These are phyloP conservation scores for Macrophya alboannulata DNA, from an alignment of 2,888 invertebrate genomes.

Conservation along the genomic window DNA sequence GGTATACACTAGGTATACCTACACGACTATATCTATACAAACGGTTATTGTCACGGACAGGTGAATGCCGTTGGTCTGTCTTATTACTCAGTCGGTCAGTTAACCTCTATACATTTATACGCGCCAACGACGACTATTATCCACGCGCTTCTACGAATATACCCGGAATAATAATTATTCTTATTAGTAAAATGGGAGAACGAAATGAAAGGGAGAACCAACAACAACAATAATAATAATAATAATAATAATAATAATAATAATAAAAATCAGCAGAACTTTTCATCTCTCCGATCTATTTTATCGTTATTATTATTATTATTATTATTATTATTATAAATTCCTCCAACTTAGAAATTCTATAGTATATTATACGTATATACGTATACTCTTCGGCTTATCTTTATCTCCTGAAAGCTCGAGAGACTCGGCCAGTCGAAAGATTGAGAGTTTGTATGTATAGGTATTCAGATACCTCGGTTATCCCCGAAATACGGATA, in stretches of 20 bases:
- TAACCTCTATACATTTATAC: not conserved
- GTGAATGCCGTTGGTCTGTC: conserved; percentile 12
- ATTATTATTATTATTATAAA: not conserved
- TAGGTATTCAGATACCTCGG: not conserved
- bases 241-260: not conserved
- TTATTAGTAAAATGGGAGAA: not conserved
- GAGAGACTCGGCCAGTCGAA: not conserved
- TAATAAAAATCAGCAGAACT: not conserved
- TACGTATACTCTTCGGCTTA: not conserved
- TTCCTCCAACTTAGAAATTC: not conserved
- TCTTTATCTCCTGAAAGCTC: not conserved
- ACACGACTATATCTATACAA: not conserved
- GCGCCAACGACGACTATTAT: not conserved
- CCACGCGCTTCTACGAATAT: not conserved
- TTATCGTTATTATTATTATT: not conserved
- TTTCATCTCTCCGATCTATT: not conserved
- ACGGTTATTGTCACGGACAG: conserved; percentile 47
- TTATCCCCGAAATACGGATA: not conserved
- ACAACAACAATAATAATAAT: not conserved
- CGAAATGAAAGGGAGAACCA: not conserved
- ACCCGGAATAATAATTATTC: not conserved
- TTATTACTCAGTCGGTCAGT: conserved; percentile 1
- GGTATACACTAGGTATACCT: not conserved
- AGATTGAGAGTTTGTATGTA: not conserved
- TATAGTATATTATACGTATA: not conserved